Percentiles rank a stretch among this genome's conserved stretches.
phyloP scores from a whole-genome alignment of 1,140 invertebrate species.

The Lepidurus couesii region DNA sequence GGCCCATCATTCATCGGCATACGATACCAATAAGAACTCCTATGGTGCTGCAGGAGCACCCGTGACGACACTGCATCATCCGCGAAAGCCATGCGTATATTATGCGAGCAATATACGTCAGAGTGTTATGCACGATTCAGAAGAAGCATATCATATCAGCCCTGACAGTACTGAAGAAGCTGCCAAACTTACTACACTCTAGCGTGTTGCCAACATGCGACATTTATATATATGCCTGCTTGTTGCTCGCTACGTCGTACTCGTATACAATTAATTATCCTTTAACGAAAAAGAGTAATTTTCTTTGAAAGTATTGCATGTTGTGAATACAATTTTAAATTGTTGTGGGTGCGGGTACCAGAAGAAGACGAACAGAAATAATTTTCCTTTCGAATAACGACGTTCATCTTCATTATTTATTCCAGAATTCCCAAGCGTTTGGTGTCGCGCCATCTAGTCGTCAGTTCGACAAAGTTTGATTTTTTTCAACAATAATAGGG shows the following conservation, averaged over 20 bases:
- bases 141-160: background rate
- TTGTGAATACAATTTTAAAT: too few species aligned
- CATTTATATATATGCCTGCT: background rate
- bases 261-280: background rate
- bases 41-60: background rate
- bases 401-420: background rate
- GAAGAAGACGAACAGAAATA: too few species aligned
- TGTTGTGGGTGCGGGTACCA: too few species aligned
- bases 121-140: background rate
- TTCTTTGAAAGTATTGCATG: too few species aligned
- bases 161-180: slow-evolving; percentile 14
- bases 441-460: too few species aligned
- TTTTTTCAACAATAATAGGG: too few species aligned
- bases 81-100: background rate
- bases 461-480: too few species aligned
- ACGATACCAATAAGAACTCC: background rate
- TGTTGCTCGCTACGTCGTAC: background rate
- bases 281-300: too few species aligned
- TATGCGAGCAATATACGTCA: background rate
- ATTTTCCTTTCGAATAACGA: too few species aligned
- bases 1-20: background rate
- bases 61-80: background rate
- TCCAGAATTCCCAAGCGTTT: background rate
- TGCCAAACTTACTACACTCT: background rate
- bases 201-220: background rate